Percentiles rank a stretch among this genome's conserved stretches.
Evolutionary conservation across 2,888 invertebrate genomes (phyloP).

Genomic region (Cabera pusaria): DNA sequence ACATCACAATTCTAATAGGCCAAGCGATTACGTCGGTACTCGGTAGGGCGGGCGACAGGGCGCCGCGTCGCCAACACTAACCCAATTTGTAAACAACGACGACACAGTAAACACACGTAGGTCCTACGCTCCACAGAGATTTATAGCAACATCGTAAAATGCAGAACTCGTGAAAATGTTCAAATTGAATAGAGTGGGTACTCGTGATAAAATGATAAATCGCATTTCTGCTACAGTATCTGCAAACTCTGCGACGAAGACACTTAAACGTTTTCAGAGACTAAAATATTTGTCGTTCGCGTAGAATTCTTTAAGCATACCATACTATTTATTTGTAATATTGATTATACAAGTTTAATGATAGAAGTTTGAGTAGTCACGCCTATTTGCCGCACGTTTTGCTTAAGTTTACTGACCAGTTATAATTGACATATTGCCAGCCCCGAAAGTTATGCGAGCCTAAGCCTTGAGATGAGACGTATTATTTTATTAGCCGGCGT

Average conservation of each 20-base stretch:
- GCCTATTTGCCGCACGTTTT: slow-evolving; percentile 27
- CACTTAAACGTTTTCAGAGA: no score
- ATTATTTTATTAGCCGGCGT: slow-evolving; percentile 39
- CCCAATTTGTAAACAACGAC: slow-evolving; percentile 73
- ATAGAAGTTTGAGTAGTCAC: slow-evolving; percentile 4
- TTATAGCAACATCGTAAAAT: slow-evolving; percentile 68
- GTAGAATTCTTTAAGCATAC: no score
- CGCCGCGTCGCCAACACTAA: slow-evolving; percentile 57
- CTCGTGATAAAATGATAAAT: slow-evolving; percentile 15
- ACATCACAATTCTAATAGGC: slow-evolving; percentile 63
- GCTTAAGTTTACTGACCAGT: slow-evolving; percentile 34
- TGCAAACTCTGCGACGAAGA: no score
- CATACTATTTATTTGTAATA: no score
- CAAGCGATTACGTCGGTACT: slow-evolving; percentile 64
- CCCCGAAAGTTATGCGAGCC: slow-evolving; percentile 32
- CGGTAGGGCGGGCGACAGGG: slow-evolving; percentile 42
- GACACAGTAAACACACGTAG: slow-evolving; percentile 67
- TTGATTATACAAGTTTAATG: no score
- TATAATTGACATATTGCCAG: slow-evolving; percentile 36
- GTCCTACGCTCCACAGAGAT: slow-evolving; percentile 59
- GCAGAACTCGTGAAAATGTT: slow-evolving; percentile 52
- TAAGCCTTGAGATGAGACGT: slow-evolving; percentile 37
- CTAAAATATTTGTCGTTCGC: no score
- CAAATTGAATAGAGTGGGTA: slow-evolving; percentile 45
- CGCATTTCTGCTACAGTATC: slow-evolving; percentile 7